phyloP scores from a whole-genome alignment of 2,797 vertebrate species.

The Bovichtus variegatus region DNA sequence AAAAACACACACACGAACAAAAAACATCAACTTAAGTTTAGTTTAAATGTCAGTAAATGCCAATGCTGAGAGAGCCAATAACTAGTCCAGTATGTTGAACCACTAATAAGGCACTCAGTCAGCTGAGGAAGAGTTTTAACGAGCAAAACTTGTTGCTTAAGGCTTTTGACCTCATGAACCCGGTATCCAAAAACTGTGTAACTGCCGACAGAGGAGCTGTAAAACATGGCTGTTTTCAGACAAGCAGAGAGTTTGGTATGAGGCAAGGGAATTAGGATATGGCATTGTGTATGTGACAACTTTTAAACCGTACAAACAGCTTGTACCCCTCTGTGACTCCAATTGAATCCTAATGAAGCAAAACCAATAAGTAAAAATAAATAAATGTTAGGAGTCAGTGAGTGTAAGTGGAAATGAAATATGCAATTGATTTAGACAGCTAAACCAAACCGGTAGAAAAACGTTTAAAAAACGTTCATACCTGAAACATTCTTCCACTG shows the following conservation, averaged over 20 bases:
- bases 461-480: background rate
- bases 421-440: background rate
- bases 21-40: background rate
- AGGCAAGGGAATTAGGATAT: constrained; percentile 6
- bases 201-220: constrained; percentile 29
- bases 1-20: background rate
- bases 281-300: background rate
- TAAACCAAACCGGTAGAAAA: background rate
- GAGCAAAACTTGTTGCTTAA: constrained; percentile 45
- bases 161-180: constrained; percentile 48
- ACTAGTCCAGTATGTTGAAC: constrained; percentile 27
- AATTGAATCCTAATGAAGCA: constrained; percentile 27
- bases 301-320: constrained; percentile 27
- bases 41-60: constrained; percentile 38
- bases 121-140: constrained; percentile 58
- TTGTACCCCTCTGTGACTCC: background rate
- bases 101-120: constrained; percentile 34
- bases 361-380: background rate
- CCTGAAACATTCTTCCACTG: constrained; percentile 27
- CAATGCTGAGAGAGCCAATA: constrained; percentile 28
- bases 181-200: background rate
- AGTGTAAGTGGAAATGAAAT: constrained; percentile 4
- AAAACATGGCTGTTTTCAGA: constrained; percentile 20
- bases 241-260: constrained; percentile 1
- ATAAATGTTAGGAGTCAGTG: background rate